phyloP scores from a whole-genome alignment of 2,888 invertebrate species.

The Drosophila pseudotakahashii region DNA sequence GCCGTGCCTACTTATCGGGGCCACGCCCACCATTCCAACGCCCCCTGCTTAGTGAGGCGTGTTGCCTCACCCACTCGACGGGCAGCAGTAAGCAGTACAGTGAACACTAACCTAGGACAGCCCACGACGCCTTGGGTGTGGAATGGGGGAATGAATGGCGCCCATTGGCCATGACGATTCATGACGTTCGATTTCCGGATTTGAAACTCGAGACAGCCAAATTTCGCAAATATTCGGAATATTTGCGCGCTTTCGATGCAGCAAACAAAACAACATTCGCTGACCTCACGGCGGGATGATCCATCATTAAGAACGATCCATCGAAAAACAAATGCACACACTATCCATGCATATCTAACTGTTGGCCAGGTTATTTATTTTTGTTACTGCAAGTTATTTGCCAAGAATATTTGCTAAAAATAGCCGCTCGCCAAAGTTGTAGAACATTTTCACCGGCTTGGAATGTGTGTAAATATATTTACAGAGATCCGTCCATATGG shows the following conservation, averaged over 20 bases:
- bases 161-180: background rate
- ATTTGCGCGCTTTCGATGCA: background rate
- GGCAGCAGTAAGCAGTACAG: conserved; percentile 13
- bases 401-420: conserved; percentile 21
- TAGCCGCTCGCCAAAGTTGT: conserved; percentile 18
- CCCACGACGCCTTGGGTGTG: background rate
- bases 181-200: background rate
- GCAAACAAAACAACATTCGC: conserved; percentile 6
- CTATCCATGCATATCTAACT: background rate
- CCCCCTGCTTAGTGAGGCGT: conserved; percentile 22
- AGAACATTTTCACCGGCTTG: conserved; percentile 36
- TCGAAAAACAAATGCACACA: background rate
- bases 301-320: background rate
- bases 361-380: conserved; percentile 15
- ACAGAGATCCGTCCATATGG: background rate
- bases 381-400: conserved; percentile 10
- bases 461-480: conserved; percentile 23
- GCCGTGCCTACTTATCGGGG: too few relatives aligned
- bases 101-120: conserved; percentile 25
- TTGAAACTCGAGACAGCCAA: background rate
- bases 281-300: conserved; percentile 5
- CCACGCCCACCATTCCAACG: background rate
- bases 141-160: background rate
- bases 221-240: conserved; percentile 1
- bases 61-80: conserved; percentile 21